These are phyloP conservation scores for Neocloeon triangulifer DNA, from an alignment of 1,140 invertebrate genomes.

Conservation along the genomic window DNA sequence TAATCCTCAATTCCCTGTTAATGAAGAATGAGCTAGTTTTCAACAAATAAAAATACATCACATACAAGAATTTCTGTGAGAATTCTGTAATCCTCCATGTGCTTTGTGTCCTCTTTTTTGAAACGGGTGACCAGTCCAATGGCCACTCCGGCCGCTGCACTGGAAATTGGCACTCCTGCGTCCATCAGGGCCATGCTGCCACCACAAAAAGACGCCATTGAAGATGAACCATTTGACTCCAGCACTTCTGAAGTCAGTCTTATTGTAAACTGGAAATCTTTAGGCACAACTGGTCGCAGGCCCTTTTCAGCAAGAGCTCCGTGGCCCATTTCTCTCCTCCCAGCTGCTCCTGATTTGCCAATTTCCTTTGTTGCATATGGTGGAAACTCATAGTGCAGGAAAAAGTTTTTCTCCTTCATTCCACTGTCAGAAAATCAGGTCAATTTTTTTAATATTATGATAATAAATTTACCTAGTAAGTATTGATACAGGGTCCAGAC, in stretches of 20 bases:
- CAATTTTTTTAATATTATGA: conserved; percentile 16
- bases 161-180: conserved; percentile 66
- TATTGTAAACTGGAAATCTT: conserved; percentile 74
- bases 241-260: conserved; percentile 83
- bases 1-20: conserved; percentile 95
- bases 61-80: conserved; percentile 80
- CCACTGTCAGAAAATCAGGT: too few relatives aligned
- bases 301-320: conserved; percentile 88
- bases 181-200: conserved; percentile 89
- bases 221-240: conserved; percentile 98
- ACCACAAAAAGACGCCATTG: conserved; percentile 94
- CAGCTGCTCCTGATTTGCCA: conserved; percentile 36
- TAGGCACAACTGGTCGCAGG: conserved; percentile 55
- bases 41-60: too few relatives aligned
- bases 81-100: conserved; percentile 54
- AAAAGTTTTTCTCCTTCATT: conserved; percentile 89
- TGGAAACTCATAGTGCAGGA: conserved; percentile 96
- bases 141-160: conserved; percentile 83
- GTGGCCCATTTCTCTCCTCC: conserved; percentile 74
- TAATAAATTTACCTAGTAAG: conserved; percentile 40
- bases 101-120: conserved; percentile 25
- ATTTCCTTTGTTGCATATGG: conserved; percentile 91
- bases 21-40: too few relatives aligned
- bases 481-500: conserved; percentile 71
- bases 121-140: conserved; percentile 64